A percentile compares a stretch with the other conserved stretches of the same genome.
These are phyloP conservation scores for Emys orbicularis DNA, from an alignment of 2,797 vertebrate species.

Conservation along the genomic window DNA sequence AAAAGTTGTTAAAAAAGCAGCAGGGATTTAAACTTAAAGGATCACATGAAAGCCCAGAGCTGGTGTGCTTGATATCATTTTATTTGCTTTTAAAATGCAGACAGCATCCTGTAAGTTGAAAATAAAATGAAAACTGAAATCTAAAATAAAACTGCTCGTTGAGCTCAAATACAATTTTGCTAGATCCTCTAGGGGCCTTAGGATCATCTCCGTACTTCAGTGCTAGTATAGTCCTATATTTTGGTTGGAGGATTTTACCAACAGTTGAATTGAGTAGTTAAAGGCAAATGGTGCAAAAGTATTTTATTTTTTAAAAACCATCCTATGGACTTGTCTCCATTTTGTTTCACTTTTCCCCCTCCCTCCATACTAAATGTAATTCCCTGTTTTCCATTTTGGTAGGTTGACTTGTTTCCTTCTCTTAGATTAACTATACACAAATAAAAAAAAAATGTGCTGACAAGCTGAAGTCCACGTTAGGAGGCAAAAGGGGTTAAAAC, in stretches of 20 bases:
- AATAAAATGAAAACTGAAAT: constrained; percentile 16
- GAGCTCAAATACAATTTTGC: background rate
- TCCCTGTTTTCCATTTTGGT: background rate
- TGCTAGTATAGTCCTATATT: background rate
- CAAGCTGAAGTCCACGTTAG: background rate
- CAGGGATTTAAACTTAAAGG: background rate
- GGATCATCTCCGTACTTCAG: background rate
- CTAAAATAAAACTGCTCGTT: background rate
- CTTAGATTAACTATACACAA: fast-evolving
- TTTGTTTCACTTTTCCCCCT: background rate
- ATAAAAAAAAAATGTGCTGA: too few species aligned
- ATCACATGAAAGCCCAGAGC: background rate
- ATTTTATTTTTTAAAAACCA: background rate
- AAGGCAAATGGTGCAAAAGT: background rate
- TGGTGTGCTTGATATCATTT: background rate
- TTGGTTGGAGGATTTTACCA: background rate
- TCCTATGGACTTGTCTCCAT: background rate
- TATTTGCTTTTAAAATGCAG: constrained; percentile 32
- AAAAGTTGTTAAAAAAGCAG: background rate
- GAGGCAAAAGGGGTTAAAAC: constrained; percentile 6
- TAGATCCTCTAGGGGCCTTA: background rate
- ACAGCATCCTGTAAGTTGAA: constrained; percentile 2
- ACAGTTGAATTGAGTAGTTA: background rate
- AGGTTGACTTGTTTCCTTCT: background rate
- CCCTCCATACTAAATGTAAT: background rate